Base-by-base conservation (phyloP, 2,797 vertebrate species). In the Peromyscus attwateri region DNA sequence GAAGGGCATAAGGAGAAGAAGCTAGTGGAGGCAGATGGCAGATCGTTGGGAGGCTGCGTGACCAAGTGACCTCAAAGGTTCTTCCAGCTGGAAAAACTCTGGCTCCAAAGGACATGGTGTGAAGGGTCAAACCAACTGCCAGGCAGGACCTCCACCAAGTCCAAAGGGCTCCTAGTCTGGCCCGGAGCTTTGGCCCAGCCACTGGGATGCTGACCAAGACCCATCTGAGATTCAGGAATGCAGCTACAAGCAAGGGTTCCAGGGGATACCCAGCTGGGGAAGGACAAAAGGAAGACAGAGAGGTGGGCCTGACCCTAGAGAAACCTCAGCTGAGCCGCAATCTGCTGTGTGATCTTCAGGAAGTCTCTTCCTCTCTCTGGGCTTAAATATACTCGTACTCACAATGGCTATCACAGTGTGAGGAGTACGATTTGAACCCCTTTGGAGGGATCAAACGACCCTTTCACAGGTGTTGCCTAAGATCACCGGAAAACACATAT, bases 1-100 rank as follows among this genome's bases (percentile, higher is more conserved):
- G 83, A 68, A 79, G 3, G 70, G 25, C 46, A 70, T 73, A 64
- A 60, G 95, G 46, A 16, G 29, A 52, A n/a, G 60, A 92, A 79
- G n/a, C 70, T 88, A 70, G 8, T 49, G n/a, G 60, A 89, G 34
- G 77, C 64, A 84, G 75, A 66, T 46, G 55, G n/a, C 37, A 89
- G 73, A 91, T 43, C 16, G 68, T 66, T 92, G 75, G 80, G n/a
- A 87, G 10, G 49, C 49, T 81, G 27, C 27, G 46, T 19, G 23
- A 70, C 77, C 49, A 55, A 91, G 60, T 92, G 31, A 77, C 37
- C 46, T 77, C 57, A 43, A 62, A 84, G 29, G 8, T 92, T 94
- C 19, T 89, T 94, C n/a, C 62, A 94, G 49, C 43, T 91, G 57
- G 66, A 81, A 95, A 96, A 93, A 40, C 79, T 77, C 17, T 76